Conservation (phyloP, 2,797 vertebrate species). For the Lacerta agilis region DNA sequence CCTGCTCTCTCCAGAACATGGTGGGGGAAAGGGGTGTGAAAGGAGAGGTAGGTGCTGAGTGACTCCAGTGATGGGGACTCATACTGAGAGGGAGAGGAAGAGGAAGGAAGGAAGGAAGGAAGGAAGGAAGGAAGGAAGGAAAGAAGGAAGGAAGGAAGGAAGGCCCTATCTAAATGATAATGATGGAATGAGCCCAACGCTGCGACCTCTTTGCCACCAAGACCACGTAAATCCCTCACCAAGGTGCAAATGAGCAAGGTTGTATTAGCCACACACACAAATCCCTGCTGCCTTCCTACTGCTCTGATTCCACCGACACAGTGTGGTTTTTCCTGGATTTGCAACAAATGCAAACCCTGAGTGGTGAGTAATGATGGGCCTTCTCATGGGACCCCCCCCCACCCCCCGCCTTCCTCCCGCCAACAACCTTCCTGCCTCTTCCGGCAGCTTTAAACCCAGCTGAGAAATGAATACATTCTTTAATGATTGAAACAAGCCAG, state of each 20-base stretch:
- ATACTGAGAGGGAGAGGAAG: neutral
- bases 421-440: conserved; percentile 23
- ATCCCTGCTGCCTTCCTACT: neutral
- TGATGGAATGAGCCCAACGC: conserved; percentile 30
- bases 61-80: neutral
- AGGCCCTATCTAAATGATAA: neutral
- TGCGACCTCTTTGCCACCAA: conserved; percentile 35
- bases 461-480: conserved; percentile 49
- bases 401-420: neutral
- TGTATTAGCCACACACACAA: accelerated
- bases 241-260: conserved; percentile 31
- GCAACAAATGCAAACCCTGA: conserved; percentile 41
- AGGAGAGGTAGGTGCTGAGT: no score
- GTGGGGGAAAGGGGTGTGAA: neutral
- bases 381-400: conserved; percentile 7
- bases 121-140: no score
- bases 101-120: neutral
- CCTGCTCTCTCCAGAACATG: neutral
- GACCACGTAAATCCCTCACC: neutral
- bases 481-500: conserved; percentile 62
- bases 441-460: conserved; percentile 40
- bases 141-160: neutral
- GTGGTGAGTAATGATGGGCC: conserved; percentile 34
- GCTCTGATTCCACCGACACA: neutral
- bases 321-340: conserved; percentile 52